These are phyloP conservation scores for Suillia variegata DNA, from an alignment of 2,888 invertebrate species.

Conservation along the genomic window DNA sequence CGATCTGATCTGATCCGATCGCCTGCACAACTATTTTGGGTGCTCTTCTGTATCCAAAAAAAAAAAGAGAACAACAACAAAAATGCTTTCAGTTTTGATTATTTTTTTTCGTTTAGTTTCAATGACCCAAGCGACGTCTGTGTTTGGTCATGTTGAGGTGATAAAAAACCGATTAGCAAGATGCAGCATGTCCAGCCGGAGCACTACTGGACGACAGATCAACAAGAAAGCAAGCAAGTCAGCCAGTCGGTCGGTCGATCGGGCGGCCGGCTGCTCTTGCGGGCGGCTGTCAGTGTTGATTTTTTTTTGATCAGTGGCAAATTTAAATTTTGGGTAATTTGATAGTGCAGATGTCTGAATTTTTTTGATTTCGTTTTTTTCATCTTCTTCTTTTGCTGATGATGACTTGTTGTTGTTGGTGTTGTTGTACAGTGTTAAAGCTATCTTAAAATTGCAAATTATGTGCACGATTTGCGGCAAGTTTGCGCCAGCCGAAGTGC, in stretches of 20 bases:
- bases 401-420: too few species aligned
- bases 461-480: slow-evolving; percentile 22
- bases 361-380: slow-evolving; percentile 6
- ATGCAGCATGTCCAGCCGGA: background rate
- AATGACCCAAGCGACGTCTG: background rate
- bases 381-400: slow-evolving; percentile 7
- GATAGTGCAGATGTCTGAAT: slow-evolving; percentile 25
- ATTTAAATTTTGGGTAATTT: slow-evolving; percentile 15
- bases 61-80: too few species aligned
- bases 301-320: slow-evolving; percentile 11
- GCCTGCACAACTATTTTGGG: too few species aligned
- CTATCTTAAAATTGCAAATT: slow-evolving; percentile 22
- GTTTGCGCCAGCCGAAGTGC: too few species aligned
- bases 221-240: too few species aligned
- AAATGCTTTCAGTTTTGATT: too few species aligned
- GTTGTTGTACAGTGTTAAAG: too few species aligned
- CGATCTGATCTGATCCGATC: too few species aligned
- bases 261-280: slow-evolving; percentile 3
- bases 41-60: too few species aligned
- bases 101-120: too few species aligned
- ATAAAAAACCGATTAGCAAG: slow-evolving; percentile 12
- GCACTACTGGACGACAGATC: too few species aligned
- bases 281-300: slow-evolving; percentile 22
- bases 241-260: too few species aligned
- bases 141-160: background rate